Percentiles rank a stretch among this genome's conserved stretches.
Conservation (phyloP, 2,113 vertebrate genomes). For the Lanius ludovicianus region DNA sequence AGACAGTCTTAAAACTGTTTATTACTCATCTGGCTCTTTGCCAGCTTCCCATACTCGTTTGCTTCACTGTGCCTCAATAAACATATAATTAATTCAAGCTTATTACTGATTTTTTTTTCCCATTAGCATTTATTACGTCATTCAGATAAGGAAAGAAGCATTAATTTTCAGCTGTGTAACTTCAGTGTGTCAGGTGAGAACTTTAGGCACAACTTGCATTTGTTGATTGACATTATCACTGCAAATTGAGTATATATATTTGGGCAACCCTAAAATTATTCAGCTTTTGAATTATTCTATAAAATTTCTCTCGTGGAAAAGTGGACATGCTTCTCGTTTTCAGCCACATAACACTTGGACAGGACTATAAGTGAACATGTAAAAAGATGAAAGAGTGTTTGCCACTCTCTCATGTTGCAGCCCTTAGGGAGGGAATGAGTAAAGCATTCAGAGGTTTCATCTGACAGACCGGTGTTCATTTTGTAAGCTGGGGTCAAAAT, state of each 20-base stretch:
- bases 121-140: slow-evolving; percentile 39
- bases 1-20: slow-evolving; percentile 69
- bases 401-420: not conserved
- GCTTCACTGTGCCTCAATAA: slow-evolving; percentile 52
- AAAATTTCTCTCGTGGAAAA: not conserved
- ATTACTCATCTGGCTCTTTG: slow-evolving; percentile 69
- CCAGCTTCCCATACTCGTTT: slow-evolving; percentile 64
- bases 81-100: slow-evolving; percentile 69
- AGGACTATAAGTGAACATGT: not conserved
- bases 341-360: not conserved
- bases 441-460: accelerated
- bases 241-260: not conserved
- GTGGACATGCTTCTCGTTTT: not conserved
- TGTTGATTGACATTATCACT: not conserved
- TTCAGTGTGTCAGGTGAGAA: not conserved
- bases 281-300: not conserved
- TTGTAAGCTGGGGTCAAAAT: not conserved
- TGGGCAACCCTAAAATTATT: not conserved
- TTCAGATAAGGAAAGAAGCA: not conserved
- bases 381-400: not conserved
- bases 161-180: not conserved
- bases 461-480: not conserved
- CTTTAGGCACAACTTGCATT: not conserved
- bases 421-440: not conserved
- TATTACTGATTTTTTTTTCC: slow-evolving; percentile 50